Evolutionary conservation across 2,113 vertebrate genomes (phyloP).

Genomic region (Zootoca vivipara): DNA sequence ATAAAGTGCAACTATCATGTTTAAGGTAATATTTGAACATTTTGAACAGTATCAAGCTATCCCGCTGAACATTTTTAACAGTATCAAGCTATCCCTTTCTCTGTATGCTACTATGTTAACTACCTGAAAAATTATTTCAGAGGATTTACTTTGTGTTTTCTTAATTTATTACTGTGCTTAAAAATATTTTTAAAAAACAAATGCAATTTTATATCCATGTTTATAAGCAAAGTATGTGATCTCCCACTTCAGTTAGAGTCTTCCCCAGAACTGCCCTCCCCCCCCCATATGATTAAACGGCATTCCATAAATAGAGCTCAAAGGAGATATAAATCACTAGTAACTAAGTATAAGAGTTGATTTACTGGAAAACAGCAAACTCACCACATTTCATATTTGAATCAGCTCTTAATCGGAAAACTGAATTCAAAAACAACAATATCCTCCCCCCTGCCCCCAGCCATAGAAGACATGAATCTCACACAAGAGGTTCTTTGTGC

Average conservation of each 20-base stretch:
- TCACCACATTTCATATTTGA: neutral
- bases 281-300: neutral
- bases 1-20: too few species aligned
- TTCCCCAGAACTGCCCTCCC: too few species aligned
- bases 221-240: neutral
- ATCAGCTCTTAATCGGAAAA: neutral
- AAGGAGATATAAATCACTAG: neutral
- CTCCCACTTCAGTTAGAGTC: too few species aligned
- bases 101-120: too few species aligned
- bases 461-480: neutral
- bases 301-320: neutral
- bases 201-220: neutral
- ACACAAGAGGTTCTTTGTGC: slow-evolving; percentile 10
- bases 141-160: too few species aligned
- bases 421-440: neutral
- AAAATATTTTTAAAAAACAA: too few species aligned
- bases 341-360: neutral
- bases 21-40: too few species aligned
- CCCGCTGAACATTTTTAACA: too few species aligned
- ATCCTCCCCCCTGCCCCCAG: neutral
- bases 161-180: too few species aligned
- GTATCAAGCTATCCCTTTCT: too few species aligned
- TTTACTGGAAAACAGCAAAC: neutral
- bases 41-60: too few species aligned
- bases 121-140: too few species aligned